Base-by-base conservation (phyloP, 1,140 invertebrate species). In the Aricia agestis region DNA sequence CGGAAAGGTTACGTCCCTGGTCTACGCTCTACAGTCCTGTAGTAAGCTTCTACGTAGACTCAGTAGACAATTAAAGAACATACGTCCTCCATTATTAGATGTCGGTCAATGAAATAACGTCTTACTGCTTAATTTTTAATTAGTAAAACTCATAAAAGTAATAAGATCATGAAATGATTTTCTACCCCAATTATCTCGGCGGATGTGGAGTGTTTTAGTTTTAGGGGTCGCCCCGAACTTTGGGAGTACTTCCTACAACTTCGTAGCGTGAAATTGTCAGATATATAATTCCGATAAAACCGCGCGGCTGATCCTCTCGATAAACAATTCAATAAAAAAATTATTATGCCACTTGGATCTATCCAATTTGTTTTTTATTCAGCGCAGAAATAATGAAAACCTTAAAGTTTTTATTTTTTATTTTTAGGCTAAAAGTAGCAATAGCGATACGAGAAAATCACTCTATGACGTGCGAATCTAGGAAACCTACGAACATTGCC, bases 201-300 rank as follows among this genome's bases (percentile, higher is more conserved):
- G 58, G n/a, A 63, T 18, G 59, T 63, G 10, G 19, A 63, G 59
- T 63, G 17, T 19, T 63, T 19, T 63, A 63, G 59, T 63, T 63
- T 63, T 25, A 13, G 25, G 59, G 59, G 59, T 19, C 59, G 59
- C 18, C 9, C 19, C 59, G 18, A 63, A 19, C 18, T 63, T 63
- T 25, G 59, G 59, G 18, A 63, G 17, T 25, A 25, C 19, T 25
- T 63, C 25, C 19, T 18, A 17, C 10, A 63, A 19, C 17, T 63
- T 63, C 18, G 59, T 19, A 63, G 59, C 59, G 59, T 25, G 19
- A 19, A 63, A 63, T 19, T 63, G 59, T 63, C 59, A 63, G 59
- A 63, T 63, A 63, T 59, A 59, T 63, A 52, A 52, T 19, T 63
- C 59, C 59, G 18, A 63, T 59, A 19, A 18, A 59, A 59, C 58